Base-by-base conservation (phyloP, 2,888 invertebrate species). In the Gastrophysa polygoni region DNA sequence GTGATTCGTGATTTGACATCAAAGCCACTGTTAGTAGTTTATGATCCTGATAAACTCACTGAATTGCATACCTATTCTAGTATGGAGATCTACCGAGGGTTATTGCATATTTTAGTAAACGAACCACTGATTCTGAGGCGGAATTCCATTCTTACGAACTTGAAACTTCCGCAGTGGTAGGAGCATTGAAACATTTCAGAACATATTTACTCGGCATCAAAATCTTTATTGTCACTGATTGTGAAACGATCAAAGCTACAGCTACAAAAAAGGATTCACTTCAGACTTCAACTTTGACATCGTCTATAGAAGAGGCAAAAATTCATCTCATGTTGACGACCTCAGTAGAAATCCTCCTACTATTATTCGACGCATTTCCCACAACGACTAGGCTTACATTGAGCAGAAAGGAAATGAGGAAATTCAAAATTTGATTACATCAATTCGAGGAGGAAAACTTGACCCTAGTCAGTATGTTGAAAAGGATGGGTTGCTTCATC, bases 131-230 rank as follows among this genome's bases (percentile, higher is more conserved):
- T 6, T 16, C 20, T 29, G 62, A 66, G 48, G n/a, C 51, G 1
- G 57, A 54, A 44, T 56, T 28, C 14, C 71, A 73, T 17, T 71
- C 72, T 3, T 70, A 73, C 16, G 76, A 79, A 34, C 47, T 72
- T 10, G 75, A 80, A 57, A 68, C 71, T 3, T 66, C 79, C 56
- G 79, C 78, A 0, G 65, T 78, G 0, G 67, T 77, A 1, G 72
- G 69, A 24, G 72, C 73, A 0, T 24, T 76, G 1, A 58, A 68
- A 44, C 63, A 75, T 62, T 75, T 77, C 58, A 67, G 73, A n/a
- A 63, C 63, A 6, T 77, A 76, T 50, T 32, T 77, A 0, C 63
- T 72, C 10, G 74, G 71, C 0, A 55, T 64, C 1, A 59, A 54
- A 1, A 75, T 78, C 49, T 69, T 59, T 1, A 51, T 77, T 0